Conservation (phyloP, 2,113 vertebrate species). For the Garra rufa region DNA sequence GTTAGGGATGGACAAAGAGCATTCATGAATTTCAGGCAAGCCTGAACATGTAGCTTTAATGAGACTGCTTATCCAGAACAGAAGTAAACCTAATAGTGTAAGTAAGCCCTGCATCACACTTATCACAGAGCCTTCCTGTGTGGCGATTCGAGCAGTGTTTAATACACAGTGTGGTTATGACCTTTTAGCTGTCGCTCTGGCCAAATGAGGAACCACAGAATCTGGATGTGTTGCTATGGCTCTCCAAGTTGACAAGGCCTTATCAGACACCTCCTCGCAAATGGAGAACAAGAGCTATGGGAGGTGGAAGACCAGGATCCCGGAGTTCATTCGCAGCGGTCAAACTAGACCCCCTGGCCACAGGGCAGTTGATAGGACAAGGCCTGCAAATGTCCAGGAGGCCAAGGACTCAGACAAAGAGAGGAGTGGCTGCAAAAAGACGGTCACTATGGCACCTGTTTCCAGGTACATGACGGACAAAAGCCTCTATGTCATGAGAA, state of each 20-base stretch:
- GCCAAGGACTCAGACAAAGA: constrained; percentile 33
- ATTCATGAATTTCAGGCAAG: constrained; percentile 51
- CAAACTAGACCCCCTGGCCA: not conserved
- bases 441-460: constrained; percentile 64
- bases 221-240: constrained; percentile 61
- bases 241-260: constrained; percentile 67
- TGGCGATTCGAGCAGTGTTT: not conserved
- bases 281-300: constrained; percentile 53
- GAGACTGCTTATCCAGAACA: constrained; percentile 58
- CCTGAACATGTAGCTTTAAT: constrained; percentile 65
- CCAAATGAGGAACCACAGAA: constrained; percentile 47
- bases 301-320: constrained; percentile 52
- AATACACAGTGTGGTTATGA: constrained; percentile 27
- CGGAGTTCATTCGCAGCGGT: constrained; percentile 2
- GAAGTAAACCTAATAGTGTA: constrained; percentile 46
- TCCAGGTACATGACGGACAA: constrained; percentile 63
- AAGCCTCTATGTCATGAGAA: constrained; percentile 57
- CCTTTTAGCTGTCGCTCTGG: constrained; percentile 32
- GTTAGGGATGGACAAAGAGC: not conserved
- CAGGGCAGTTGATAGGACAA: not conserved
- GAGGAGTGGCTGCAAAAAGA: constrained; percentile 43
- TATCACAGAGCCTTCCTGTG: not conserved
- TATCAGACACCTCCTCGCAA: constrained; percentile 50
- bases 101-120: not conserved
- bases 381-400: not conserved